Base-by-base conservation (phyloP, 2,113 vertebrate genomes). In the Mixornis gularis region DNA sequence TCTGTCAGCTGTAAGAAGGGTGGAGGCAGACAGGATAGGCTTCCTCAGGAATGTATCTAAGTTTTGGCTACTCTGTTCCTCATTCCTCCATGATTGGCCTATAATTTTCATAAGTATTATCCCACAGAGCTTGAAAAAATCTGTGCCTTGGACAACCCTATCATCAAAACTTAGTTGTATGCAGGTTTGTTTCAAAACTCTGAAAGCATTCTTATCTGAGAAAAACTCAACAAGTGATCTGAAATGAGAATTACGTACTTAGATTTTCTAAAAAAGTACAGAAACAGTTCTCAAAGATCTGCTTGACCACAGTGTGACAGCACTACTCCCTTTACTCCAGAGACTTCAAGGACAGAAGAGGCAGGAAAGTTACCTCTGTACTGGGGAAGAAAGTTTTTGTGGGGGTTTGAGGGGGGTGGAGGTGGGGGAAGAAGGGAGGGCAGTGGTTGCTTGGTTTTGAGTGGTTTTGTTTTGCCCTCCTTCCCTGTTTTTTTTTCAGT, bases 391-490 rank as follows among this genome's bases (percentile, higher is more conserved):
- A 66, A 36, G 21, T 6, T 71, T 74, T 34, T 36, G 5, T 30
- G 12, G 7, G 40, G 3, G 4, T 21, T 49, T 49, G 19, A 27
- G 4, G 3, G 3, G 2, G 4, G 43, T 19, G 5, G 30, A 25
- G 3, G 12, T 18, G 3, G 4, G 8, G 21, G 9, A 22, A 58
- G 20, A 41, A 21, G 17, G 10, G 13, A 66, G 14, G 21, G 17
- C 9, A 10, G 32, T 14, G 17, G 3, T 11, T 59, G n/a, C 16
- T 85, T n/a, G 22, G 16, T 27, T 56, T 52, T n/a, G 25, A 19
- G 18, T 30, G 46, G 3, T 40, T 69, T n/a, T 55, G 52, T 34
- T 73, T 19, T 24, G 17, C 1, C 21, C 2, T 1, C 1, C 4
- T 22, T 41, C 15, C 8, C 1, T 6, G 10, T 7, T 40, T 34